Conservation (phyloP, 1,140 invertebrate genomes). For the Rhopalosiphum padi region DNA sequence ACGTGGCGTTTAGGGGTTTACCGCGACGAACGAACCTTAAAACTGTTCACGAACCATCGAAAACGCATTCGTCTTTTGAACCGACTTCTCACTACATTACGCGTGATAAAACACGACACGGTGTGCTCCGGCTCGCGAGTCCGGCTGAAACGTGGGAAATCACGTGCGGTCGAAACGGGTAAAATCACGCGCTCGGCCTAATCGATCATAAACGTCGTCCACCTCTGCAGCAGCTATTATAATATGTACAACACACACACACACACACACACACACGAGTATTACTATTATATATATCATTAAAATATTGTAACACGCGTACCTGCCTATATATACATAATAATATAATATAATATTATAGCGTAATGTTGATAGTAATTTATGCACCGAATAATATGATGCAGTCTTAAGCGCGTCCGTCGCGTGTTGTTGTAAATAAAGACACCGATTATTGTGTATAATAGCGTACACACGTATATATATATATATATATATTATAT, state of each 20-base stretch:
- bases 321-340: not conserved
- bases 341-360: not conserved
- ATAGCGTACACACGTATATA: too few relatives aligned
- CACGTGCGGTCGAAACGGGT: not conserved
- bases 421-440: not conserved
- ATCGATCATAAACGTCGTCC: conserved; percentile 28
- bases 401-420: not conserved
- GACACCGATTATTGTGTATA: not conserved
- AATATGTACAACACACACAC: too few relatives aligned
- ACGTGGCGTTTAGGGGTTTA: not conserved
- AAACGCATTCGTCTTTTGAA: not conserved
- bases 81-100: not conserved
- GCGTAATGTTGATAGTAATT: not conserved
- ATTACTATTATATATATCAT: not conserved
- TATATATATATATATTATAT: too few relatives aligned
- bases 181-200: not conserved
- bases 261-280: not conserved
- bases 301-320: conserved; percentile 9
- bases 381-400: not conserved
- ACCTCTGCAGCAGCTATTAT: not conserved
- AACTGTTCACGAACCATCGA: not conserved
- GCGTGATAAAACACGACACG: not conserved
- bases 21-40: not conserved
- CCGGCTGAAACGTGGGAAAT: not conserved
- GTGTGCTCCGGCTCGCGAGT: not conserved